phyloP scores from a whole-genome alignment of 1,140 invertebrate genomes.

The Cyclargus thomasi region DNA sequence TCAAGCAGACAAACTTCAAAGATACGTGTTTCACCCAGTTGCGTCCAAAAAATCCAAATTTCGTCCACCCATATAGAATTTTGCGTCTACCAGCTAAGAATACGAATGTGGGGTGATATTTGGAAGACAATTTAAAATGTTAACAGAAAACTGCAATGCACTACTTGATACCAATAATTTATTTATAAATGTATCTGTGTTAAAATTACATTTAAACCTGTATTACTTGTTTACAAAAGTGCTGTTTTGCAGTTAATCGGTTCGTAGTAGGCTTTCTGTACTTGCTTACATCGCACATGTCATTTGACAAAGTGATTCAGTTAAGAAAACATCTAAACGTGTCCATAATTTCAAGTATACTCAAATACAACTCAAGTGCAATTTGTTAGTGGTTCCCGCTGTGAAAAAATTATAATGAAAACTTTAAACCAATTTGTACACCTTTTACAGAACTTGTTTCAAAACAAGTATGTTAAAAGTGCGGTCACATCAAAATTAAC shows the following conservation, averaged over 20 bases:
- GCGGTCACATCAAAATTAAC: neutral
- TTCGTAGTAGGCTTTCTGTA: neutral
- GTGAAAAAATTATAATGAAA: neutral
- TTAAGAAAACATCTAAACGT: neutral
- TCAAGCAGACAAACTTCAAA: no score
- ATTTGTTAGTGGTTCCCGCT: no score
- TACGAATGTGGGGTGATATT: no score
- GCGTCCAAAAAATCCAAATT: no score
- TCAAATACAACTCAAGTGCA: no score
- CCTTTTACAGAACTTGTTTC: neutral
- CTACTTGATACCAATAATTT: neutral
- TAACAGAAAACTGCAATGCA: neutral
- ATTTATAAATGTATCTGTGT: slow-evolving; percentile 1
- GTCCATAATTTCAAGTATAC: no score
- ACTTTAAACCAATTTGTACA: neutral
- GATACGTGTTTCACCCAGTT: no score
- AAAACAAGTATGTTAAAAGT: neutral
- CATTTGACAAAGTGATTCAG: neutral
- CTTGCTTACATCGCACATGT: neutral
- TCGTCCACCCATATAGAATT: no score
- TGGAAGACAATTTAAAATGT: no score
- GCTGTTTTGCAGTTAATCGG: neutral
- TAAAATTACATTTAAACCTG: neutral
- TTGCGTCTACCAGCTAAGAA: no score
- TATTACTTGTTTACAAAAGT: neutral